Evolutionary conservation across 2,113 vertebrate species (phyloP).

Genomic region (Grus americana): DNA sequence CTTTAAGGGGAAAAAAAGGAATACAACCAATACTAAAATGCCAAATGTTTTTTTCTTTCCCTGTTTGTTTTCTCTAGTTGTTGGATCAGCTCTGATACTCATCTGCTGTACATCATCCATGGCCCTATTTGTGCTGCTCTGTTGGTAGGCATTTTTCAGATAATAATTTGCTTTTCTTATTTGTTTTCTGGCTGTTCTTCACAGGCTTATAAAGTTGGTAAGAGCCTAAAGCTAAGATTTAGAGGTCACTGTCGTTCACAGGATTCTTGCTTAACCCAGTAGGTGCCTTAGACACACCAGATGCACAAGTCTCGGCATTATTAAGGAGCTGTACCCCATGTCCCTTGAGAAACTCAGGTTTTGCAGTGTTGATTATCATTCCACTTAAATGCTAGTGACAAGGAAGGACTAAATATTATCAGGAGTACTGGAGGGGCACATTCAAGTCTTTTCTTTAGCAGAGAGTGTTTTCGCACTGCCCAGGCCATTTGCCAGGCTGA

Average conservation of each 20-base stretch:
- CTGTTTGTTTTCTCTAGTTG: conserved; percentile 78
- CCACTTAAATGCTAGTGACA: neutral
- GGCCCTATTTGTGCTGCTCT: conserved; percentile 96
- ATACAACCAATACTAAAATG: neutral
- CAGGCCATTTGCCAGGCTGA: neutral
- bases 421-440: neutral
- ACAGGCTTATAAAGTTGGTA: neutral
- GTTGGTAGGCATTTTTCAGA: conserved; percentile 79
- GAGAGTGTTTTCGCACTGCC: neutral
- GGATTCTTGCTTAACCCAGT: neutral
- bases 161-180: neutral
- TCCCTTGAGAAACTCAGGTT: neutral
- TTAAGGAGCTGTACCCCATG: neutral
- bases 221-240: neutral
- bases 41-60: neutral
- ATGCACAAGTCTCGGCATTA: neutral
- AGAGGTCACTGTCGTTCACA: neutral
- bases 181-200: neutral
- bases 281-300: neutral
- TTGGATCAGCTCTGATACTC: conserved; percentile 97
- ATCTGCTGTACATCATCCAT: conserved; percentile 96
- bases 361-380: neutral
- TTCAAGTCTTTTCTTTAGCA: neutral
- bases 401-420: neutral
- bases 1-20: neutral